These are phyloP conservation scores for Papilio demoleus DNA, from an alignment of 2,888 invertebrate genomes.

Conservation along the genomic window DNA sequence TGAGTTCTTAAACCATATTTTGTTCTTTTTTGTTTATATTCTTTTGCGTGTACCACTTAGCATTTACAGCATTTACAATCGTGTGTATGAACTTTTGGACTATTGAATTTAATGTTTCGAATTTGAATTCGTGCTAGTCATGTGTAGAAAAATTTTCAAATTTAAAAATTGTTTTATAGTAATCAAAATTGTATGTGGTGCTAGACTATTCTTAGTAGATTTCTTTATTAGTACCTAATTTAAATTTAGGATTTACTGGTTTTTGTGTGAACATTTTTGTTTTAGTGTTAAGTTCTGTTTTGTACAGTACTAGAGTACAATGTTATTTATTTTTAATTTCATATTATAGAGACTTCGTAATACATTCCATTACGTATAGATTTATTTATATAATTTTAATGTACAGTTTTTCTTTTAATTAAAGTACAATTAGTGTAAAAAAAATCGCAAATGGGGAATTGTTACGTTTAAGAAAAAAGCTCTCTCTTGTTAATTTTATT, in stretches of 20 bases:
- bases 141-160: conserved; percentile 50
- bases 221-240: conserved; percentile 44
- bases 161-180: conserved; percentile 44
- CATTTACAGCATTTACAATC: too few relatives aligned
- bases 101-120: conserved; percentile 41
- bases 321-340: conserved; percentile 50
- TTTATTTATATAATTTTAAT: conserved; percentile 45
- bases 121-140: conserved; percentile 59
- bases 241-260: conserved; percentile 38
- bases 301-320: conserved; percentile 47
- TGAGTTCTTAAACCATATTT: background rate
- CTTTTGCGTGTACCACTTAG: conserved; percentile 6
- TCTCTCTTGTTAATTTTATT: conserved; percentile 78
- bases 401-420: conserved; percentile 43
- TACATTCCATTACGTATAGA: conserved; percentile 58
- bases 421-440: conserved; percentile 51
- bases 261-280: conserved; percentile 46
- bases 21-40: conserved; percentile 2
- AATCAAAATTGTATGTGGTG: conserved; percentile 52
- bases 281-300: conserved; percentile 43
- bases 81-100: background rate
- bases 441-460: conserved; percentile 72
- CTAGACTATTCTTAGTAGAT: conserved; percentile 52
- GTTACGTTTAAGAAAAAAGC: conserved; percentile 79
- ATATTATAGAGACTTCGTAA: conserved; percentile 50